Conservation (phyloP, 37 sponge, comb jelly and placozoan genomes). For the Haliclona indistincta region DNA sequence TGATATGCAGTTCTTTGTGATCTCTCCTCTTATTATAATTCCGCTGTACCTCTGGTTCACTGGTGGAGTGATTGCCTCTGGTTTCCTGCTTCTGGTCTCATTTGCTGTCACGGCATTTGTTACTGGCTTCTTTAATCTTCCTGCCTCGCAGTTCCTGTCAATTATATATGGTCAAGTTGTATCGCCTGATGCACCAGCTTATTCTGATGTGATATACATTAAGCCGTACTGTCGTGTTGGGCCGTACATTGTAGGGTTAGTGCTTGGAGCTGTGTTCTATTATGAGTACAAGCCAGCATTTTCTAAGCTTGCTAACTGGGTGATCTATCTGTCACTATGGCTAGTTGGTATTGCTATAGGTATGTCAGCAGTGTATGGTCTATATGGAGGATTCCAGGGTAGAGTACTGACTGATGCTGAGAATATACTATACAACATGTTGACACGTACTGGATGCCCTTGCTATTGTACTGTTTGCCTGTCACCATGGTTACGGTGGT, state of each 20-base stretch:
- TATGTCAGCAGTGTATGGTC: conserved; percentile 47
- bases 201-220: conserved; percentile 23
- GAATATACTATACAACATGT: conserved; percentile 61
- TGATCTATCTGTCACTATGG: conserved; percentile 35
- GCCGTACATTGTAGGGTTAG: conserved; percentile 82
- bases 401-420: conserved; percentile 47
- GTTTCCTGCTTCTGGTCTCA: conserved; percentile 6
- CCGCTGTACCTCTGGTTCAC: conserved; percentile 56
- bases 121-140: conserved; percentile 46
- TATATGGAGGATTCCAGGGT: conserved; percentile 57
- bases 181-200: neutral
- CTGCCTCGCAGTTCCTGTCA: conserved; percentile 19
- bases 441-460: conserved; percentile 62
- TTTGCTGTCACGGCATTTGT: conserved; percentile 44
- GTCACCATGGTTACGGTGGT: conserved; percentile 86
- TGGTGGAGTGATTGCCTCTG: conserved; percentile 22
- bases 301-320: neutral
- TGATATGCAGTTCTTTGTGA: conserved; percentile 91
- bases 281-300: conserved; percentile 13
- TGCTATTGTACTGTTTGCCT: conserved; percentile 64
- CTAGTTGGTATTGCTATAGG: conserved; percentile 19
- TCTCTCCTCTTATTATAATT: conserved; percentile 75
- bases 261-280: conserved; percentile 74
- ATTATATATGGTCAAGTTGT: neutral
- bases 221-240: conserved; percentile 74